phyloP scores from a whole-genome alignment of 2,113 vertebrate species.

The Calyptomena viridis region DNA sequence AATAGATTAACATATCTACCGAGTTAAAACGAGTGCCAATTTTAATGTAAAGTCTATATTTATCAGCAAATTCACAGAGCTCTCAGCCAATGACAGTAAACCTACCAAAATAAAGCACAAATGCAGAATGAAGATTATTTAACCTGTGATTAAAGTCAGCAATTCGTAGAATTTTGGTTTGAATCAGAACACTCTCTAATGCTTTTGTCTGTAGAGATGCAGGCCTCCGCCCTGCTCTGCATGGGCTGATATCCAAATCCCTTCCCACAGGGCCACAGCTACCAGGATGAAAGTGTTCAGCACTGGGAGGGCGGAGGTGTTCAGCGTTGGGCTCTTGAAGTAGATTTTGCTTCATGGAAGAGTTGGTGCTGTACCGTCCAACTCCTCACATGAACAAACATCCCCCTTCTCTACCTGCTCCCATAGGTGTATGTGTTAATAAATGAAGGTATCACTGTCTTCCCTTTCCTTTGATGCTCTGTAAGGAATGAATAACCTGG shows the following conservation, averaged over 20 bases:
- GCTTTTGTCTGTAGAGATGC: neutral
- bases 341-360: neutral
- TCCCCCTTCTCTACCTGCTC: fast-evolving
- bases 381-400: fast-evolving
- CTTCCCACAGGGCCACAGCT: neutral
- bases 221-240: neutral
- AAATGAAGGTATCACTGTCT: neutral
- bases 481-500: neutral
- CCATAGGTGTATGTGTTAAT: neutral
- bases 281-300: neutral
- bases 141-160: neutral
- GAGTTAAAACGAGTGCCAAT: neutral
- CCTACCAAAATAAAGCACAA: neutral
- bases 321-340: neutral
- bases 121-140: neutral
- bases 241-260: neutral
- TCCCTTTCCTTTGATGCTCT: neutral
- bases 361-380: neutral
- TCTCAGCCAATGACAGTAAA: neutral
- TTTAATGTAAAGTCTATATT: slow-evolving; percentile 24
- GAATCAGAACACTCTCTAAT: neutral
- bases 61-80: neutral
- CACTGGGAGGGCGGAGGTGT: neutral
- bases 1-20: slow-evolving; percentile 34
- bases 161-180: neutral